Evolutionary conservation across 1,140 invertebrate genomes (phyloP), one percentile per base, ranked within the genome.

Genomic region (Lethrus apterus): DNA sequence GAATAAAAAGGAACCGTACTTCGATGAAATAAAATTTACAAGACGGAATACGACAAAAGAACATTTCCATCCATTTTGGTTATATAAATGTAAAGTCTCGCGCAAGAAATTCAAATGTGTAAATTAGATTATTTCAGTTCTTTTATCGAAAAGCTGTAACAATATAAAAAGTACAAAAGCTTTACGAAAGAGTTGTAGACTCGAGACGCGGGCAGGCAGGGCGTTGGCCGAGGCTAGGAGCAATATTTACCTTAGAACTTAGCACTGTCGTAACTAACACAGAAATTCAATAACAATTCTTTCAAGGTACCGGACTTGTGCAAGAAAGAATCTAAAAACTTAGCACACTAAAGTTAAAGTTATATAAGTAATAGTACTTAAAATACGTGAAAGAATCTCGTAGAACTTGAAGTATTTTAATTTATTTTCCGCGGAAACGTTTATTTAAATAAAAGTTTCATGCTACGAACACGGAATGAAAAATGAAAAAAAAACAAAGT

Each of bases 91-190:
- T 51, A 53, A 58, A 56, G 48, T 55, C 53, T 54, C 48, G 53
- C 48, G 46, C 38, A 50, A 58, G 46, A 48, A 48, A 48, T 48
- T 56, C 51, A 56, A 56, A 56, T 56, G 54, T 56, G 51, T 56
- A 58, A 58, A 58, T 58, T 58, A 58, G 56, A 58, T 58, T 58
- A 58, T 58, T 58, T 58, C 53, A 51, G 50, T 51, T 58, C 56
- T 58, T 55, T 58, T 53, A 58, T 58, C 53, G 56, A 46, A 58
- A 53, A 55, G 52, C 51, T 49, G 53, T 54, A 58, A 58, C 53
- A 55, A 58, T 58, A 55, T 51, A 51, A 55, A 55, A 55, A 52
- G 50, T 52, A 52, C 50, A 57, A 58, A 55, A 52, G 49, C 42
- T 47, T 45, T 49, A 41, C 29, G 42, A 51, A 54, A 54, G 49